A percentile compares a stretch with the other conserved stretches of the same genome.
phyloP scores from a whole-genome alignment of 2,888 invertebrate genomes.

The Plagodis pulveraria region DNA sequence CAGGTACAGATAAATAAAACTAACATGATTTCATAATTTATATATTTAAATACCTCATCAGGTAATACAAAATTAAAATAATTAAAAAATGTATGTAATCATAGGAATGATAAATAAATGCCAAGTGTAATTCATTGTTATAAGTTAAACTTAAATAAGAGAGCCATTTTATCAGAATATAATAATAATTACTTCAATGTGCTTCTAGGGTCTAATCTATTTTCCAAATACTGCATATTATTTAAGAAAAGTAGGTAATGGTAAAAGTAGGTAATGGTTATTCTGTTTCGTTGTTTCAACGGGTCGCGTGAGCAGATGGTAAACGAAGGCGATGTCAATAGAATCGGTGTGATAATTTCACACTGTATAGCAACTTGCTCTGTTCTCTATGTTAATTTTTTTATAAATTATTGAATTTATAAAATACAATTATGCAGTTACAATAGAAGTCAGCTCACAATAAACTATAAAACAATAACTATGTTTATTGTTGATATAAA shows the following conservation, averaged over 20 bases:
- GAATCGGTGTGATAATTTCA: no score
- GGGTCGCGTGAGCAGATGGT: no score
- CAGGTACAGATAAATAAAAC: slow-evolving; percentile 26
- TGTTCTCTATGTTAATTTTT: no score
- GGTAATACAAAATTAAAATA: slow-evolving; percentile 50
- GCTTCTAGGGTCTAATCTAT: no score
- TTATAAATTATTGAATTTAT: no score
- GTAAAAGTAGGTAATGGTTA: no score
- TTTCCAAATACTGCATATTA: no score
- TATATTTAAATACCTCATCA: slow-evolving; percentile 47
- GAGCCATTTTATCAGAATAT: slow-evolving; percentile 16
- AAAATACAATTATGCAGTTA: no score
- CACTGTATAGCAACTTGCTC: no score
- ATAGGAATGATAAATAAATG: slow-evolving; percentile 73
- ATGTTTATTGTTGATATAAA: slow-evolving; percentile 58
- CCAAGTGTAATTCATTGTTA: slow-evolving; percentile 47
- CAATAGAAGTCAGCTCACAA: slow-evolving; percentile 52
- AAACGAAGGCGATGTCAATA: no score
- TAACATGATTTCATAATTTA: slow-evolving; percentile 48
- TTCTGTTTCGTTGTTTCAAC: no score
- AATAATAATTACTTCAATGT: neutral
- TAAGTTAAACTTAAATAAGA: slow-evolving; percentile 27
- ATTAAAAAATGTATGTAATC: slow-evolving; percentile 51
- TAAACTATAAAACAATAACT: slow-evolving; percentile 70
- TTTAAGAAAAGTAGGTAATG: no score